A percentile compares a stretch with the other conserved stretches of the same genome.
phyloP scores from a whole-genome alignment of 2,113 vertebrate genomes.

The Larimichthys crocea region DNA sequence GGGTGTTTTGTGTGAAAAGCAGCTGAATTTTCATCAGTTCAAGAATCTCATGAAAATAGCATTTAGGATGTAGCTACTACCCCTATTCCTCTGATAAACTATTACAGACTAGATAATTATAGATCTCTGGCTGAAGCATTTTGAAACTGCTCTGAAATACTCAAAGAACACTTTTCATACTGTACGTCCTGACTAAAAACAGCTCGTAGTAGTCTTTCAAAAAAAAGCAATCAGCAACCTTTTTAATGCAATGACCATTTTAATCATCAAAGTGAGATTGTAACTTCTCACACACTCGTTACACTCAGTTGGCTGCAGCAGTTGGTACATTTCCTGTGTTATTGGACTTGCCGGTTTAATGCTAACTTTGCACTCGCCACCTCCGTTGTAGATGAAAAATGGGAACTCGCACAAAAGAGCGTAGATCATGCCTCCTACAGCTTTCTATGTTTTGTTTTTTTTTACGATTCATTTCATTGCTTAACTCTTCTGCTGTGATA shows the following conservation, averaged over 20 bases:
- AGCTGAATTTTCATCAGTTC: constrained; percentile 16
- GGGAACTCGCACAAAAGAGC: too few relatives aligned
- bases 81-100: constrained; percentile 24
- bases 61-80: constrained; percentile 20
- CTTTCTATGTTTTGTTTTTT: too few relatives aligned
- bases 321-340: not conserved
- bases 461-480: too few relatives aligned
- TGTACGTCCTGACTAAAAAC: not conserved
- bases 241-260: not conserved
- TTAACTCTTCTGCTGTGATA: too few relatives aligned
- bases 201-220: not conserved
- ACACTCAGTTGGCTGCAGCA: not conserved
- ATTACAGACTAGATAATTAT: constrained; percentile 17
- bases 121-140: not conserved
- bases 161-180: constrained; percentile 5
- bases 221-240: not conserved
- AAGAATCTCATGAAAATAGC: not conserved
- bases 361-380: not conserved
- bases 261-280: not conserved
- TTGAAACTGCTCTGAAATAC: constrained; percentile 3
- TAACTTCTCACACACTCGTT: not conserved
- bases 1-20: constrained; percentile 66
- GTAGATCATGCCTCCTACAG: too few relatives aligned
- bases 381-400: not conserved
- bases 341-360: too few relatives aligned